Conservation (phyloP, 2,888 invertebrate species). For the Arctia plantaginis region DNA sequence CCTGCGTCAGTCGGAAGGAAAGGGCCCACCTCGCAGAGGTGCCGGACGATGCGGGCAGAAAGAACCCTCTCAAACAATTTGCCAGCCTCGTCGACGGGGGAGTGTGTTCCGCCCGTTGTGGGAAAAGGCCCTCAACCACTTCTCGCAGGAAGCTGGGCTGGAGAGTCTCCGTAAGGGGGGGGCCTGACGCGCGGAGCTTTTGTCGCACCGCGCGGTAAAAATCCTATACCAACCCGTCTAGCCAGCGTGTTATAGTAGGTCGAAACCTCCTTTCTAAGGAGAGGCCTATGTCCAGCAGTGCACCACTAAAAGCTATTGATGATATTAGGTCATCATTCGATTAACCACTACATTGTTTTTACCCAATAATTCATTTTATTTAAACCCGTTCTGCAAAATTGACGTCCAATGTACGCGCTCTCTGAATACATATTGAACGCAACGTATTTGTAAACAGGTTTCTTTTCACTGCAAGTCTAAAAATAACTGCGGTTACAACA, state of each 20-base stretch:
- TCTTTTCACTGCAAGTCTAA: slow-evolving; percentile 1
- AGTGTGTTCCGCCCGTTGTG: too few relatives aligned
- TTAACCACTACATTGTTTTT: background rate
- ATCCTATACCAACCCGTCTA: background rate
- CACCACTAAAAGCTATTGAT: background rate
- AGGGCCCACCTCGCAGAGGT: too few relatives aligned
- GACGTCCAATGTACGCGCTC: background rate
- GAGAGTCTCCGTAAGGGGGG: too few relatives aligned
- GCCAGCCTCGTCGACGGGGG: too few relatives aligned
- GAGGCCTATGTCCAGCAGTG: background rate
- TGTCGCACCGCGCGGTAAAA: too few relatives aligned
- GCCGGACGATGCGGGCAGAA: too few relatives aligned
- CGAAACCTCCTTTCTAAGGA: background rate
- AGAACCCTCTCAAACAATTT: too few relatives aligned
- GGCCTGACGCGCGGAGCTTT: too few relatives aligned
- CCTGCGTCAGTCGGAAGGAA: too few relatives aligned
- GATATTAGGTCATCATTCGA: slow-evolving; percentile 25
- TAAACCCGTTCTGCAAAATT: background rate
- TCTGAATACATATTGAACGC: background rate
- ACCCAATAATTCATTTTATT: background rate
- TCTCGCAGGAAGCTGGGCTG: too few relatives aligned
- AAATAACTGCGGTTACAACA: slow-evolving; percentile 1
- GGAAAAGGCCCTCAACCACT: too few relatives aligned
- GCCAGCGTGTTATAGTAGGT: background rate
- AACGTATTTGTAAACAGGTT: background rate